Evolutionary conservation across 2,888 invertebrate genomes (phyloP).

Genomic region (Tenthredo amoena): DNA sequence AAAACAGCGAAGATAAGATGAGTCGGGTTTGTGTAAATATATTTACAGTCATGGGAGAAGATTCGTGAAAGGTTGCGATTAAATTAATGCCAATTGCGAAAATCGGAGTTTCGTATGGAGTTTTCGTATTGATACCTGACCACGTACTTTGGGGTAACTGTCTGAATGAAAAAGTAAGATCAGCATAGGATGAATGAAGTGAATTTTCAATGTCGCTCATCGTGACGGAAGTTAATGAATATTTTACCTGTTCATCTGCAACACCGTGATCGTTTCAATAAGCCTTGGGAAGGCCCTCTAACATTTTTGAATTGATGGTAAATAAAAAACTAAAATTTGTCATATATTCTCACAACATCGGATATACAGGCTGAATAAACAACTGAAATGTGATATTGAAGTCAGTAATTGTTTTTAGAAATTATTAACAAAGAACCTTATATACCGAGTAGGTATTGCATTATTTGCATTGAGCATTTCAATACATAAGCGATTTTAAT

Average conservation of each 20-base stretch:
- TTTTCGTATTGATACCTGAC: neutral
- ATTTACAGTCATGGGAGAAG: neutral
- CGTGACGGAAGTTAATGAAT: neutral
- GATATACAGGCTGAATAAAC: slow-evolving; percentile 40
- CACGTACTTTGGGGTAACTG: neutral
- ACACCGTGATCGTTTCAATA: neutral
- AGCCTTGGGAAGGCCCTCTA: neutral
- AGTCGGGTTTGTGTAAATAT: neutral
- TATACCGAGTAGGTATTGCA: neutral
- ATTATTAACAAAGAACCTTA: neutral
- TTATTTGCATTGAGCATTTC: neutral
- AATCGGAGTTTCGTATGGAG: neutral
- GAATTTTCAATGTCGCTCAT: neutral
- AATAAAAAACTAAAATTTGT: slow-evolving; percentile 49
- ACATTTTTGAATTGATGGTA: slow-evolving; percentile 35
- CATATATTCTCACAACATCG: slow-evolving; percentile 16
- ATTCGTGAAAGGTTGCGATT: neutral
- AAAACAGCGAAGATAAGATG: slow-evolving; percentile 31
- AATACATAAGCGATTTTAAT: neutral
- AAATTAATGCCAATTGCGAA: neutral
- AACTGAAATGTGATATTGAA: slow-evolving; percentile 28
- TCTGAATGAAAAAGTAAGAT: neutral
- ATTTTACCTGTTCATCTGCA: slow-evolving; percentile 13
- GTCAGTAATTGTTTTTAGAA: slow-evolving; percentile 26
- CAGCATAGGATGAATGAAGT: neutral